phyloP scores from a whole-genome alignment of 2,888 invertebrate genomes.

The Papilio elwesi region DNA sequence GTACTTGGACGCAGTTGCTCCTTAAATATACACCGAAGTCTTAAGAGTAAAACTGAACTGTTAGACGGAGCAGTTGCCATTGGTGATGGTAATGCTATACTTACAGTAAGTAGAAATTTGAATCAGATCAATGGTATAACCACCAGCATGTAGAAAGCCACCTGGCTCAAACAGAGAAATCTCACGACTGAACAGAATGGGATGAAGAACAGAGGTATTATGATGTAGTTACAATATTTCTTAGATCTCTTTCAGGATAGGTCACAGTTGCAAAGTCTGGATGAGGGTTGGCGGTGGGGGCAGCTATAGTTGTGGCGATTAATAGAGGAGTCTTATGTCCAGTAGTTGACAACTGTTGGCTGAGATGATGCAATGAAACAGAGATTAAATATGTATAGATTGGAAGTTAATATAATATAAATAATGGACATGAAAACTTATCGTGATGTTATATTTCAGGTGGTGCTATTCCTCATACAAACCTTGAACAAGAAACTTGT shows the following conservation, averaged over 20 bases:
- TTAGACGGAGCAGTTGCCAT: conserved; percentile 88
- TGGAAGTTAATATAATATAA: not conserved
- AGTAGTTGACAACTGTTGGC: too few species aligned
- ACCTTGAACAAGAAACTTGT: conserved; percentile 89
- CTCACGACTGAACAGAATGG: too few species aligned
- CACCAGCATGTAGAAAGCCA: not conserved
- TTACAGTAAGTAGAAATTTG: conserved; percentile 78
- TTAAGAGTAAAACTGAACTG: conserved; percentile 88
- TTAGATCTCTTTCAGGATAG: too few species aligned
- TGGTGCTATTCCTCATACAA: conserved; percentile 89
- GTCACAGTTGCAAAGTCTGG: too few species aligned
- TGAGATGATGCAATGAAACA: too few species aligned
- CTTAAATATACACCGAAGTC: conserved; percentile 80
- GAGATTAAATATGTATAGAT: too few species aligned
- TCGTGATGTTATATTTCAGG: conserved; percentile 67
- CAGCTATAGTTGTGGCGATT: not conserved
- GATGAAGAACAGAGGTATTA: too few species aligned
- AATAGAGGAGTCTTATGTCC: not conserved
- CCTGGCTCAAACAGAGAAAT: too few species aligned
- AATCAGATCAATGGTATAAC: too few species aligned
- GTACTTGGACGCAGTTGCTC: conserved; percentile 80
- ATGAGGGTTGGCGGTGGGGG: too few species aligned
- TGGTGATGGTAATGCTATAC: conserved; percentile 91
- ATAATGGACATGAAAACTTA: not conserved
- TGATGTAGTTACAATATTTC: too few species aligned